Conservation (phyloP, 2,113 vertebrate genomes). For the Phaethornis superciliosus region DNA sequence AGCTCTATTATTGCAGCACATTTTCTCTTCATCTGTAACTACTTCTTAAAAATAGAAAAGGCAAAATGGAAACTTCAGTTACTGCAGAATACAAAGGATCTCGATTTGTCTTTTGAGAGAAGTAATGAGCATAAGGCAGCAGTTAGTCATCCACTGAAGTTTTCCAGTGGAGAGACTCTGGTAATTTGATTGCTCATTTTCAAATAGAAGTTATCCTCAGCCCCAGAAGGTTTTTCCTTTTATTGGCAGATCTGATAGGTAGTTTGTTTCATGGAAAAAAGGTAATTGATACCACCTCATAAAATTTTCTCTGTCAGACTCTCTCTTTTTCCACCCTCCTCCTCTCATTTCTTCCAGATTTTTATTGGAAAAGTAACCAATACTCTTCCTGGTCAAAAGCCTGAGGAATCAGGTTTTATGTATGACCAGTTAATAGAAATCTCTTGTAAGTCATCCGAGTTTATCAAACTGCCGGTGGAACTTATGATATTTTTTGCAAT, state of each 20-base stretch:
- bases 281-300: constrained; percentile 22
- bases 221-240: constrained; percentile 57
- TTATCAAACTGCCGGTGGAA: not conserved
- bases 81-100: constrained; percentile 60
- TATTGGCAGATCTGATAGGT: constrained; percentile 58
- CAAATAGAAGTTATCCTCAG: constrained; percentile 62
- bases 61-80: constrained; percentile 72
- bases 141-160: constrained; percentile 69
- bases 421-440: not conserved
- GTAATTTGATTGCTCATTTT: constrained; percentile 74
- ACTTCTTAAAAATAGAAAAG: constrained; percentile 75
- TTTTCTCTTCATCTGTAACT: constrained; percentile 74
- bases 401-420: not conserved
- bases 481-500: not conserved
- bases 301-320: not conserved
- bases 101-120: constrained; percentile 71
- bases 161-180: constrained; percentile 64
- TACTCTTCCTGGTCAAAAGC: not conserved
- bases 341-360: not conserved
- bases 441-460: not conserved
- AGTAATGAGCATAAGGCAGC: constrained; percentile 71
- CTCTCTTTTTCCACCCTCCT: not conserved
- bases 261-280: constrained; percentile 40
- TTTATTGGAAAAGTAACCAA: not conserved
- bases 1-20: constrained; percentile 58